Evolutionary conservation across 2,113 vertebrate species (phyloP).

Genomic region (Pandion haliaetus): DNA sequence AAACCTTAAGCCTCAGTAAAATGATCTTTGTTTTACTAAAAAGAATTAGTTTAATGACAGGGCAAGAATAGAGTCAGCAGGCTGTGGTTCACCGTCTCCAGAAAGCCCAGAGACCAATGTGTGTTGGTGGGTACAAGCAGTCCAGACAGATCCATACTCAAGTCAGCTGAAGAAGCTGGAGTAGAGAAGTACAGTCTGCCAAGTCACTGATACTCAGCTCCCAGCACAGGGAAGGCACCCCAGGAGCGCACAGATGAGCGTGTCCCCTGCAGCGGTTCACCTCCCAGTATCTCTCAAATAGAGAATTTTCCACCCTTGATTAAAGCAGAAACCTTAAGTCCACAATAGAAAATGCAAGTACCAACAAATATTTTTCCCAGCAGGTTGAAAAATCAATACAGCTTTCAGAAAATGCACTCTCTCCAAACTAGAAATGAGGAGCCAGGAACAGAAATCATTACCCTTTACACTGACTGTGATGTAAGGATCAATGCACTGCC

Average conservation of each 20-base stretch:
- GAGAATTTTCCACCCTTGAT: neutral
- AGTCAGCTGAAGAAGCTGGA: neutral
- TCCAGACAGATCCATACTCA: neutral
- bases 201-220: neutral
- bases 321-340: neutral
- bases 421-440: neutral
- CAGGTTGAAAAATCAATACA: neutral
- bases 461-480: constrained; percentile 96
- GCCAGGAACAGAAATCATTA: constrained; percentile 49
- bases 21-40: neutral
- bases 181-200: neutral
- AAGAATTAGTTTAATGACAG: neutral
- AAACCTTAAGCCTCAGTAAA: neutral
- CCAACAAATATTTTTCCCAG: neutral
- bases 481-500: constrained; percentile 97
- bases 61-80: neutral
- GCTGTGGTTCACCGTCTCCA: neutral
- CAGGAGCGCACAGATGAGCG: neutral
- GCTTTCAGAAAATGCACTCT: neutral
- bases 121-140: neutral
- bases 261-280: neutral
- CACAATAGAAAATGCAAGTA: neutral
- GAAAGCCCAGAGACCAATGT: neutral
- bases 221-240: neutral
- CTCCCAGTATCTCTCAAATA: neutral